Conservation (phyloP, 2,797 vertebrate genomes). For the Acanthurus lineatus region DNA sequence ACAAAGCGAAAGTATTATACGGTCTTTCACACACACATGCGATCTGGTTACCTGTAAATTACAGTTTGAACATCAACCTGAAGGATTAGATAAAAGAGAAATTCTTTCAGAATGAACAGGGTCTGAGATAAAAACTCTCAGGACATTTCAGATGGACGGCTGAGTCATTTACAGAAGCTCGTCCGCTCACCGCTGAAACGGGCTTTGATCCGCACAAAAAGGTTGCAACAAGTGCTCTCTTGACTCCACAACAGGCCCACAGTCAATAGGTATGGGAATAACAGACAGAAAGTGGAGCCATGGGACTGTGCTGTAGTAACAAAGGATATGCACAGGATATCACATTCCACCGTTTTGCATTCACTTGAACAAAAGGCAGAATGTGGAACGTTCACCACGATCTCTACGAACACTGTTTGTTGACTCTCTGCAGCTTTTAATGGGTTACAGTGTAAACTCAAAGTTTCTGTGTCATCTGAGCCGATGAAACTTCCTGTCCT, state of each 20-base stretch:
- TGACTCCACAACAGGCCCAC: conserved; percentile 64
- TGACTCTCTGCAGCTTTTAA: conserved; percentile 56
- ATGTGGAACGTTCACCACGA: conserved; percentile 76
- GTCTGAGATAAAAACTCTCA: conserved; percentile 18
- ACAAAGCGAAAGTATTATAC: conserved; percentile 14
- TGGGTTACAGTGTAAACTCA: conserved; percentile 56
- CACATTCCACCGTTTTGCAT: conserved; percentile 82
- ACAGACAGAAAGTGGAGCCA: conserved; percentile 72
- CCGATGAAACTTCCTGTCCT: conserved; percentile 1
- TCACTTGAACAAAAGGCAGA: conserved; percentile 80
- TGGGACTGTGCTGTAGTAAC: conserved; percentile 78
- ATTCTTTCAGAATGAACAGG: not conserved
- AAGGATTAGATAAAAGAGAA: conserved; percentile 1
- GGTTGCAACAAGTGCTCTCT: conserved; percentile 69
- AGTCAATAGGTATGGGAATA: conserved; percentile 75
- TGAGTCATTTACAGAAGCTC: conserved; percentile 40
- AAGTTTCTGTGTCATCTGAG: conserved; percentile 8
- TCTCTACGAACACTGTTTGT: conserved; percentile 52
- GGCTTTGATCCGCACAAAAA: conserved; percentile 62
- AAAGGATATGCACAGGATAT: conserved; percentile 86
- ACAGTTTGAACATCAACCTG: conserved; percentile 1
- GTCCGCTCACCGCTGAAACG: conserved; percentile 50
- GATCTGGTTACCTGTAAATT: conserved; percentile 35
- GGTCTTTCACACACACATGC: conserved; percentile 1
- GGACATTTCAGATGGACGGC: conserved; percentile 39